Evolutionary conservation across 2,113 vertebrate genomes (phyloP), one percentile per base, ranked within the genome.

Genomic region (Pungitius pungitius): DNA sequence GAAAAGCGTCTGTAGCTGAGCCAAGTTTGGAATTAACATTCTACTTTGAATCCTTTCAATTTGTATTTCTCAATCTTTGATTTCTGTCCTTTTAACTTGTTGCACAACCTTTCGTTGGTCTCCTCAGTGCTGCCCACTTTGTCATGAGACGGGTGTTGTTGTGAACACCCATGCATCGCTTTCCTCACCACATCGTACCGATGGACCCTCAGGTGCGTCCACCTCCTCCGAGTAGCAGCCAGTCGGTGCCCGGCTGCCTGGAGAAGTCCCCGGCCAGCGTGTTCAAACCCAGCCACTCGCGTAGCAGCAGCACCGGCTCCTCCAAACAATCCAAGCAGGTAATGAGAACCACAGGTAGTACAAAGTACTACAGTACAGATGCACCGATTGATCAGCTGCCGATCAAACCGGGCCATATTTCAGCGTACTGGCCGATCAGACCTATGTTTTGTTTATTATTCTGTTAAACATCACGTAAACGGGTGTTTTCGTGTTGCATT

Each of bases 221-320:
- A 0, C 85, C 78, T 1, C 69, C 75, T 4, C 60, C 82, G 18
- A 82, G 1, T 74, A 89, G 78, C 87, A 89, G 75, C 76, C 93
- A 84, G 0, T 89, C 83, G 0, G 7, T 87, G 80, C 94, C 94
- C 87, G 94, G 94, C 68, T 82, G 75, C 70, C 71, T 92, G 2
- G 95, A 97, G 37, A 94, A 90, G 84, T 94, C 94, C 3, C 86
- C 83, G 0, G 45, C 73, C 26, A 3, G 79, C 55, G 45, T 86
- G 7, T 90, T 74, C 45, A 94, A 87, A 56, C 92, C 92, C 0
- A 75, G 92, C 14, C 94, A 95, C 67, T 95, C 94, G 0, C 89
- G 95, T 60, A 95, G 87, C 40, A 93, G 78, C 92, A 98, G 95
- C 90, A 92, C 92, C 0, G 95, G 95, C 54, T 95, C 96, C 3